Evolutionary conservation across 1,140 invertebrate genomes (phyloP), one percentile per base, ranked within the genome.

Genomic region (Drosophila tsacasi): DNA sequence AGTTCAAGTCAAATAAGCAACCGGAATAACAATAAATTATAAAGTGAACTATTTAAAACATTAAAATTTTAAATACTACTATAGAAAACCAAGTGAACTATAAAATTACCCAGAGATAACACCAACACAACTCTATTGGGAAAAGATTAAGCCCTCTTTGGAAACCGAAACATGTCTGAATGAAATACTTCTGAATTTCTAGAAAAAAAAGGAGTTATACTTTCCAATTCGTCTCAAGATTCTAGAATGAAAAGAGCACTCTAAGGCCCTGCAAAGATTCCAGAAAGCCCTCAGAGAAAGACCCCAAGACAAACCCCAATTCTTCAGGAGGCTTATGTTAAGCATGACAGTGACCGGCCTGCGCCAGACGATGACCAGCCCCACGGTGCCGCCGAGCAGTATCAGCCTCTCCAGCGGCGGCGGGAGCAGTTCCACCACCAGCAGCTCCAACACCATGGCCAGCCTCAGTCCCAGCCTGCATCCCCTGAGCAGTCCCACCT

Each of bases 301-400:
- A 39, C 35, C 40, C 47, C 12, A 71, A 59, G 21, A 30, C 35
- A 66, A 37, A 23, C 19, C 55, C 54, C 21, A 57, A 32, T 39
- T 57, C 5, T 44, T 62, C 32, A 49, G 47, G 63, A 83, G 71
- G 76, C 83, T 86, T 91, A 91, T 91, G 85, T 85, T 90, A 90
- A 90, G 84, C 79, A 93, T 93, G 92, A 93, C 92, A 83, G 92
- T 93, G 75, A 93, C 92, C 82, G 91, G 92, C 77, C 83, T 93
- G 76, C 91, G 92, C 68, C 87, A 89, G 71, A 92, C 86, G 64
- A 93, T 93, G 92, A 93, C 92, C 77, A 93, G 92, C 82, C 92
- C 92, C 91, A 93, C 92, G 92, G 92, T 93, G 84, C 91, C 92
- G 66, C 92, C 92, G 67, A 83, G 73, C 49, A 86, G 76, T 44